phyloP scores from a whole-genome alignment of 2,797 vertebrate species.

The Hipposideros larvatus region DNA sequence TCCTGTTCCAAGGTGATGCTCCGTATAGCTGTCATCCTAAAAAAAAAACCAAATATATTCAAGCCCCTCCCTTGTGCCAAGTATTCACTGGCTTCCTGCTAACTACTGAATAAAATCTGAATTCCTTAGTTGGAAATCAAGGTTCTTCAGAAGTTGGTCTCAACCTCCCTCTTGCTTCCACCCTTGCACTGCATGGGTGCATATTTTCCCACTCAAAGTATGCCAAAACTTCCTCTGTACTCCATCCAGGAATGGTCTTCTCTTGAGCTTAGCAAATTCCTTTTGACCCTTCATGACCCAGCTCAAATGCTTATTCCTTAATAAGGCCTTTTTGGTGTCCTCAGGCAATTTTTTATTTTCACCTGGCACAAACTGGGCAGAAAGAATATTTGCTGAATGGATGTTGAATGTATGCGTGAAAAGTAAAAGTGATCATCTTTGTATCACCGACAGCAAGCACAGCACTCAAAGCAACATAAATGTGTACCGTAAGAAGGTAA shows the following conservation, averaged over 20 bases:
- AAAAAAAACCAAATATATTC: background rate
- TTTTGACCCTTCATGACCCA: background rate
- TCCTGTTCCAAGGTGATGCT: constrained; percentile 22
- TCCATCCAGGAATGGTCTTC: background rate
- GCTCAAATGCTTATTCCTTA: background rate
- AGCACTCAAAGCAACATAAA: background rate
- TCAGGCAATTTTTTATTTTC: background rate
- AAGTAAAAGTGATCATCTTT: background rate
- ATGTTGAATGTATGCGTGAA: background rate
- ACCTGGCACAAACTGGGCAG: background rate
- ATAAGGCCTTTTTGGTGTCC: background rate
- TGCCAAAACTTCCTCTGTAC: background rate
- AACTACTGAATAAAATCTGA: background rate
- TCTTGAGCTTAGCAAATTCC: background rate
- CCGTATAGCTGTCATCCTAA: background rate
- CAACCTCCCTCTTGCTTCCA: background rate
- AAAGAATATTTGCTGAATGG: background rate
- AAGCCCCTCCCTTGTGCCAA: background rate
- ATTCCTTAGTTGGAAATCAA: background rate
- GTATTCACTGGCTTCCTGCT: background rate
- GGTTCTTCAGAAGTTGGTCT: background rate
- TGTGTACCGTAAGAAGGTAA: background rate
- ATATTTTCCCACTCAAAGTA: background rate
- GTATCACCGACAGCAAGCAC: background rate
- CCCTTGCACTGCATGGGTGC: background rate